Evolutionary conservation across 2,888 invertebrate genomes (phyloP), one percentile per base, ranked within the genome.

Genomic region (Pammene aurita): DNA sequence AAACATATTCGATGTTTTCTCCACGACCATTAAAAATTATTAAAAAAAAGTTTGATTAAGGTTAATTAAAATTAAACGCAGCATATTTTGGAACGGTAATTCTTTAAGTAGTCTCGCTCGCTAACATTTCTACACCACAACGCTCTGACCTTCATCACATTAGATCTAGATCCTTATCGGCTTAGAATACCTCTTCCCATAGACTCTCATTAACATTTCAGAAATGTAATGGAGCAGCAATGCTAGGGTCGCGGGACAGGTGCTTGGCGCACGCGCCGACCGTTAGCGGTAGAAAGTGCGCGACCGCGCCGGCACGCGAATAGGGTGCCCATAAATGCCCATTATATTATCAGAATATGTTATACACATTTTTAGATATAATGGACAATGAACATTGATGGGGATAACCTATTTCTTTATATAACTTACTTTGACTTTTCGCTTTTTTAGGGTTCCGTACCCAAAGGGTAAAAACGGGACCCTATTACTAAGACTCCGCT

Each of bases 251-350:
- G 84, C 82, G 83, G 79, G 91, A 90, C 92, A 92, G 92, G 92
- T 92, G 92, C 84, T 73, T 72, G 78, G 85, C 88, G 92, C 92
- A 92, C 92, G 92, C 91, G 92, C 84, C 91, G 88, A 92, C 92
- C 92, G 92, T 92, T 92, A 92, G 88, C 88, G 82, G 90, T 92
- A 92, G 92, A 92, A 92, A 92, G 92, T 90, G 86, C 90, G 92
- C 90, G 87, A 88, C 87, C 89, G 89, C 90, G 82, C 81, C 82
- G 89, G 90, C 92, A 92, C 90, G 92, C 92, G 87, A 91, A 77
- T 87, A 81, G 79, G 81, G 83, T 82, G 81, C 71, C 89, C 76
- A 80, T 73, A 66, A 66, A 14, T 52, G n/a, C 14, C n/a, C 10
- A 52, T 10, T 34, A 13, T 58, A 10, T n/a, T n/a, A n/a, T 41